Percentiles rank a stretch among this genome's conserved stretches.
These are phyloP conservation scores for Nerophis lumbriciformis DNA, from an alignment of 2,113 vertebrate species.

Conservation along the genomic window DNA sequence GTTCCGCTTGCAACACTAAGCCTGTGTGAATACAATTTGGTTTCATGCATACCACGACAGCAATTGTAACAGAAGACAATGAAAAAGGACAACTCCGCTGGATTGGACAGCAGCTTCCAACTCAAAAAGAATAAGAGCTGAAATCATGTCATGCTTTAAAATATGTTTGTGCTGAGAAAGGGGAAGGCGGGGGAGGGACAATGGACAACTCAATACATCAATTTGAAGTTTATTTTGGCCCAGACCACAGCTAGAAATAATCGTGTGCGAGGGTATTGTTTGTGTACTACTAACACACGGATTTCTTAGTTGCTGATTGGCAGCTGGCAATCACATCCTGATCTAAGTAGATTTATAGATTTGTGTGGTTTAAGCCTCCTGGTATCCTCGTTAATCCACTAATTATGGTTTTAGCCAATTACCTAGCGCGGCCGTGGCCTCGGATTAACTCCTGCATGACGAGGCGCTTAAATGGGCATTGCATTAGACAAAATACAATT, in stretches of 20 bases:
- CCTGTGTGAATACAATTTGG: constrained; percentile 24
- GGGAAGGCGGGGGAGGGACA: background rate
- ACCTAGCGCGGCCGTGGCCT: constrained; percentile 43
- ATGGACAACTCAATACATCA: constrained; percentile 16
- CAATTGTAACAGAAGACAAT: constrained; percentile 44
- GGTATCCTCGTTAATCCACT: constrained; percentile 62
- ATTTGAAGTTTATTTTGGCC: constrained; percentile 15
- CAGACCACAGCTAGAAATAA: background rate
- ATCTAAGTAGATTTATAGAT: constrained; percentile 70
- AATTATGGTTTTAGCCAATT: constrained; percentile 64
- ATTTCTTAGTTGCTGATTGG: constrained; percentile 55
- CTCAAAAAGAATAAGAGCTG: constrained; percentile 55
- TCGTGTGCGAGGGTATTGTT: constrained; percentile 11
- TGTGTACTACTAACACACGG: constrained; percentile 26
- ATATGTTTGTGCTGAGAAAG: constrained; percentile 42
- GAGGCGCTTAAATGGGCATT: constrained; percentile 12
- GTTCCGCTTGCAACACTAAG: constrained; percentile 9
- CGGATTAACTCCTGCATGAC: constrained; percentile 30
- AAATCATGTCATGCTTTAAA: constrained; percentile 72
- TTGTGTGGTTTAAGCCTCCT: constrained; percentile 50
- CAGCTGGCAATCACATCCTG: constrained; percentile 58
- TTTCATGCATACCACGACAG: constrained; percentile 67
- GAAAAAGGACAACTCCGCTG: constrained; percentile 35
- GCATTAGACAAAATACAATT: background rate
- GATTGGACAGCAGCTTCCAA: constrained; percentile 53